A percentile compares a stretch with the other conserved stretches of the same genome.
These are phyloP conservation scores for Pseudotriccus pelzelni DNA, from an alignment of 2,797 vertebrate species.

Conservation along the genomic window DNA sequence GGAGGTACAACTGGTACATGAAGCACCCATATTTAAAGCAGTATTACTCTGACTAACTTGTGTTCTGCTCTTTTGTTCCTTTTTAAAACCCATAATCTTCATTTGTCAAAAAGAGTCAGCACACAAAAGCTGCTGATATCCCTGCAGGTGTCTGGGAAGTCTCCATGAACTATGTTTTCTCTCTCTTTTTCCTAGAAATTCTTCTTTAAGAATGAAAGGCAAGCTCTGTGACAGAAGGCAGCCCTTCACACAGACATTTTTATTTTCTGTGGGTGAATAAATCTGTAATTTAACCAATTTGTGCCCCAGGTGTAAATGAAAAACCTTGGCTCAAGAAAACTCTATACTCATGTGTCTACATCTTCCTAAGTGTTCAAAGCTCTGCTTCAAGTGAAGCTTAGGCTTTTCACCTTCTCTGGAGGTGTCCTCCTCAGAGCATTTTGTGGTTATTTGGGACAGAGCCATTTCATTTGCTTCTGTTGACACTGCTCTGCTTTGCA, in stretches of 20 bases:
- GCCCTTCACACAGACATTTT: background rate
- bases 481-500: background rate
- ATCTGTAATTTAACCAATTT: background rate
- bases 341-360: background rate
- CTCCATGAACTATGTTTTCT: background rate
- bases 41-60: background rate
- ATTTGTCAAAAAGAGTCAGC: background rate
- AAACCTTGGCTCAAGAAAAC: background rate
- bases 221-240: background rate
- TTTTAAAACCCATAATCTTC: background rate
- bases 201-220: background rate
- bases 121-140: background rate
- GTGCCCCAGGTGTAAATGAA: background rate
- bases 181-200: background rate
- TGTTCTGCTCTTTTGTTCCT: background rate
- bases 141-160: background rate
- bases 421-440: background rate
- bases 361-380: background rate
- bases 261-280: background rate
- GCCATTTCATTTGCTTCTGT: constrained; percentile 34
- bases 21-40: background rate
- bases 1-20: background rate
- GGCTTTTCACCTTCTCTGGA: background rate
- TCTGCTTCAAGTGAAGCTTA: background rate
- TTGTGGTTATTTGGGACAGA: background rate